Base-by-base conservation (phyloP, 1,140 invertebrate species). In the Listronotus oregonensis region DNA sequence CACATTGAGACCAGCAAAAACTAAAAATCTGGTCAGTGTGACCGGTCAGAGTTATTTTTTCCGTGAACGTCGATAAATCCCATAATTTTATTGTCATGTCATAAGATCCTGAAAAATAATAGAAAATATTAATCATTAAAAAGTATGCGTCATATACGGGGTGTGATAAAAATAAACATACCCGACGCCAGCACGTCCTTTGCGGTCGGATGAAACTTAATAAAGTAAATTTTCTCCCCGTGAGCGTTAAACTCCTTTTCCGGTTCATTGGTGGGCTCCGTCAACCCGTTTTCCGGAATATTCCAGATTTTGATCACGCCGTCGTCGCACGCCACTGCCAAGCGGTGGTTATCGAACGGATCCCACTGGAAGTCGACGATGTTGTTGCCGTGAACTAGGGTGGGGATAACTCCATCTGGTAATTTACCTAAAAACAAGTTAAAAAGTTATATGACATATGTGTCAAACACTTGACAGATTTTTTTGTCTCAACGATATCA, bases 331-430 rank as follows among this genome's bases (percentile, higher is more conserved):
- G 89, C 94, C 46, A 95, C 92, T 63, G 92, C 87, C 43, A 98
- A 82, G 51, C 89, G 84, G 46, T 84, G 82, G 75, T 89, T 85
- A 79, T 93, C 83, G 77, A 96, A 97, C 2, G 95, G 95, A 85
- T 98, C 94, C 91, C 93, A 97, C 50, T 88, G 85, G 80, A 96
- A 97, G 80, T 98, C 95, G 85, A 93, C 91, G 6, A 96, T 87
- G 67, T 90, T 93, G 61, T 87, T 89, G 21, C 92, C 89, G 78
- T 96, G 93, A 14, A 97, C 88, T 64, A 98, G 80, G n/a, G 90
- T 87, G 21, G 92, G 92, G 71, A 91, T 87, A 0, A 92, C 90
- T 64, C 91, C 87, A 78, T 95, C 91, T 0, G 91, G 85, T 32
- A 95, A 80, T 67, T 87, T 83, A 0, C 93, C 62, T 64, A 14